phyloP scores from a whole-genome alignment of 2,797 vertebrate species.

The Bufotes viridis region DNA sequence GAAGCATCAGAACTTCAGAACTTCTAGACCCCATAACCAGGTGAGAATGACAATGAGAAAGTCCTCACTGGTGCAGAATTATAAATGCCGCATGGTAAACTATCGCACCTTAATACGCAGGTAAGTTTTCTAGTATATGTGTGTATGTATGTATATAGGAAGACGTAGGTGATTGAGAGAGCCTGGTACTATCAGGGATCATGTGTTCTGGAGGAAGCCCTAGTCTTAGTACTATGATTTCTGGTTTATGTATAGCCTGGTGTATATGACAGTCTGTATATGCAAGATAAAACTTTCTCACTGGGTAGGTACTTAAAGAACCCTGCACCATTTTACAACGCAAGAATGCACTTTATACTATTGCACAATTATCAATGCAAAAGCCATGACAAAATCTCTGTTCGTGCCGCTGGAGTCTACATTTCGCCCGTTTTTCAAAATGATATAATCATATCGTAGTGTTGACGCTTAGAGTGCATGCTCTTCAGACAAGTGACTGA shows the following conservation, averaged over 20 bases:
- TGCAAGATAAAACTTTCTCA: not conserved
- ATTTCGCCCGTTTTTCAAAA: not conserved
- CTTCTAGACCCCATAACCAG: too few species aligned
- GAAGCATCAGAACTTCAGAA: too few species aligned
- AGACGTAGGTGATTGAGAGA: not conserved
- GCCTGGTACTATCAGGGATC: not conserved
- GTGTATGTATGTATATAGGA: not conserved
- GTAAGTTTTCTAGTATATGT: too few species aligned
- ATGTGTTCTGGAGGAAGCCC: too few species aligned
- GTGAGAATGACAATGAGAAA: too few species aligned
- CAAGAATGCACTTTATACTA: not conserved
- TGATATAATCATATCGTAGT: not conserved
- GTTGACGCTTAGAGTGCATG: not conserved
- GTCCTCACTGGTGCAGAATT: too few species aligned
- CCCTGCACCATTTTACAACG: not conserved
- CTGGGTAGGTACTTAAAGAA: not conserved
- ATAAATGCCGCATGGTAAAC: too few species aligned
- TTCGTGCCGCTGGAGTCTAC: not conserved
- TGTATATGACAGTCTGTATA: conserved; percentile 33
- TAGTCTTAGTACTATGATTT: not conserved
- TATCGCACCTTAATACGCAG: too few species aligned
- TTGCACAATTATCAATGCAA: not conserved
- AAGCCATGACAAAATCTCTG: too few species aligned
- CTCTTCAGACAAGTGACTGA: not conserved
- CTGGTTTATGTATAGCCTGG: conserved; percentile 38